A percentile compares a stretch with the other conserved stretches of the same genome.
These are phyloP conservation scores for Labeo rohita DNA, from an alignment of 2,113 vertebrate genomes.

Conservation along the genomic window DNA sequence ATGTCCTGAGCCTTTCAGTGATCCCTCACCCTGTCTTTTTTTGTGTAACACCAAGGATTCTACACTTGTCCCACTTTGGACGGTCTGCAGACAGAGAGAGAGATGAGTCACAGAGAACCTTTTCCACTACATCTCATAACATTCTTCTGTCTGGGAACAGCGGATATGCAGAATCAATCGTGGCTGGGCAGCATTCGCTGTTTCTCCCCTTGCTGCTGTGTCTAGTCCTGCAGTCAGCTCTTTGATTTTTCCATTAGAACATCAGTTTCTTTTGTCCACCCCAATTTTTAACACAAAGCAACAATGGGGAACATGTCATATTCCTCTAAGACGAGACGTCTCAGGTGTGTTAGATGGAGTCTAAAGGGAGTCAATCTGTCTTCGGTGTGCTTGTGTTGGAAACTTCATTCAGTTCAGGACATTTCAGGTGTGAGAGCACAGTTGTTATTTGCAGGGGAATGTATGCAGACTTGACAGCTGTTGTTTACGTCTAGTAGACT, in stretches of 20 bases:
- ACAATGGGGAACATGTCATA: neutral
- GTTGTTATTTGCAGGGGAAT: neutral
- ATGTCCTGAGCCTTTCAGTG: neutral
- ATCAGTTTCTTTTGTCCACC: slow-evolving; percentile 16
- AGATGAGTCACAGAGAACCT: slow-evolving; percentile 7
- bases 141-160: slow-evolving; percentile 33
- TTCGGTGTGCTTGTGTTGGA: neutral
- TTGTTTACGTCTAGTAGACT: neutral
- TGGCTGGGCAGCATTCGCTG: neutral
- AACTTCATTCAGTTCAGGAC: slow-evolving; percentile 12
- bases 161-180: slow-evolving; percentile 26
- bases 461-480: slow-evolving; percentile 11
- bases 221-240: neutral
- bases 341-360: neutral
- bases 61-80: neutral
- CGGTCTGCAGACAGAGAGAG: neutral
- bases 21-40: slow-evolving; percentile 20
- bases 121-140: slow-evolving; percentile 13
- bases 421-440: neutral
- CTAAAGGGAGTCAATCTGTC: neutral
- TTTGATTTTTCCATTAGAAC: slow-evolving; percentile 40
- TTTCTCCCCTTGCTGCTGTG: neutral
- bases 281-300: slow-evolving; percentile 9
- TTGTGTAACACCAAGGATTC: neutral
- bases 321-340: neutral